These are phyloP conservation scores for Tribolium madens DNA, from an alignment of 1,140 invertebrate genomes.

Conservation along the genomic window DNA sequence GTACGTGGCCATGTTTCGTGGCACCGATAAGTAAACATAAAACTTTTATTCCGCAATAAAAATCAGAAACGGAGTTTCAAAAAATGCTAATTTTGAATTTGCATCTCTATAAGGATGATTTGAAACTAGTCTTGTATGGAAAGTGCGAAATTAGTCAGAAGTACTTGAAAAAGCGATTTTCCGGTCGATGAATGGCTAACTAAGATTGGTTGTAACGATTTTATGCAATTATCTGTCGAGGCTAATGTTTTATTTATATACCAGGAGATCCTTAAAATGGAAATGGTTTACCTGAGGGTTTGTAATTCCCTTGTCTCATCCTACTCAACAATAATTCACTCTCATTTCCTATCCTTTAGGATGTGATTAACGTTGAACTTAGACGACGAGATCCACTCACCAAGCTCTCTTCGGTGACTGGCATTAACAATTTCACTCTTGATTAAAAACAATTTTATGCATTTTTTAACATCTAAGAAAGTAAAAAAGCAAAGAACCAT, in stretches of 20 bases:
- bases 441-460: too few relatives aligned
- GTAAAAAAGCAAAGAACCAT: too few relatives aligned
- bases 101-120: background rate
- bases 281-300: constrained; percentile 18
- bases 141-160: too few relatives aligned
- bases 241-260: constrained; percentile 20
- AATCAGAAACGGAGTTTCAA: background rate
- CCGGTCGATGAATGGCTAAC: too few relatives aligned
- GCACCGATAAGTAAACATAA: background rate
- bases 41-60: background rate
- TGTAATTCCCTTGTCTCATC: constrained; percentile 22
- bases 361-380: constrained; percentile 26
- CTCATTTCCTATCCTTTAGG: constrained; percentile 38
- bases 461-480: too few relatives aligned
- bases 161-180: too few relatives aligned
- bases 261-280: constrained; percentile 8
- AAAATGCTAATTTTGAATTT: constrained; percentile 4
- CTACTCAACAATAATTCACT: constrained; percentile 27
- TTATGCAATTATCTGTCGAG: background rate
- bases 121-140: background rate
- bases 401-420: background rate
- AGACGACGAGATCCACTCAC: constrained; percentile 8
- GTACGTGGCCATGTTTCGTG: background rate
- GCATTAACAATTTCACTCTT: too few relatives aligned
- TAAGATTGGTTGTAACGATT: background rate